Percentiles rank a stretch among this genome's conserved stretches.
phyloP scores from a whole-genome alignment of 2,797 vertebrate species.

The Sternotherus odoratus region DNA sequence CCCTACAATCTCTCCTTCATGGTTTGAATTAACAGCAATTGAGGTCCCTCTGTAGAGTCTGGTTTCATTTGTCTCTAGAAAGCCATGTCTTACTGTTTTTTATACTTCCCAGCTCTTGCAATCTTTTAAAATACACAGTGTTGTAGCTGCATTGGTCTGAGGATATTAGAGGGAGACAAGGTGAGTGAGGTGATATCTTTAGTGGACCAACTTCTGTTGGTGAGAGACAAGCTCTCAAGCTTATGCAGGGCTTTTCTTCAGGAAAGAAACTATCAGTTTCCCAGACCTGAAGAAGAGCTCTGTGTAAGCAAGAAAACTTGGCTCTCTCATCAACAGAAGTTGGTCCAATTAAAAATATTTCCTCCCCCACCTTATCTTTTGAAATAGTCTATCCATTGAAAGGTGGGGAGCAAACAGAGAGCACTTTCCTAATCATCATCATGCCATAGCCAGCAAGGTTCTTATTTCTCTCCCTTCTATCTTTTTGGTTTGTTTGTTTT shows the following conservation, averaged over 20 bases:
- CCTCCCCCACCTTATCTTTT: not conserved
- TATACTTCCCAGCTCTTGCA: not conserved
- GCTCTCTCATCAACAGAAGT: not conserved
- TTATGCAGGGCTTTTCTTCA: not conserved
- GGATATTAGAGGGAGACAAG: not conserved
- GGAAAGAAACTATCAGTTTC: not conserved
- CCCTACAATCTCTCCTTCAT: not conserved
- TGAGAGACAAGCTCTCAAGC: not conserved
- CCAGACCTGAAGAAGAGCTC: not conserved
- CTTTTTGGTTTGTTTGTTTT: not conserved
- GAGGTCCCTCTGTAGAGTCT: not conserved
- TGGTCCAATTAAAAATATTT: not conserved
- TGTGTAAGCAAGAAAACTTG: not conserved
- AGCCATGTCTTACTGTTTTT: not conserved
- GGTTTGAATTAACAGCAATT: fast-evolving
- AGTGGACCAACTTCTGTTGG: not conserved
- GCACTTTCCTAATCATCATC: not conserved
- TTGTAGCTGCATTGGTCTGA: not conserved
- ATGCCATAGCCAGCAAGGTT: not conserved
- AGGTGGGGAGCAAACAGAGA: not conserved
- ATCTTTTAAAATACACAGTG: not conserved
- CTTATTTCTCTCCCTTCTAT: not conserved
- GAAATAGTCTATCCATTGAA: not conserved
- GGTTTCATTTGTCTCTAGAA: not conserved
- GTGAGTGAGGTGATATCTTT: not conserved